Evolutionary conservation across 1,140 invertebrate genomes (phyloP).

Genomic region (Brachionus paranguensis): DNA sequence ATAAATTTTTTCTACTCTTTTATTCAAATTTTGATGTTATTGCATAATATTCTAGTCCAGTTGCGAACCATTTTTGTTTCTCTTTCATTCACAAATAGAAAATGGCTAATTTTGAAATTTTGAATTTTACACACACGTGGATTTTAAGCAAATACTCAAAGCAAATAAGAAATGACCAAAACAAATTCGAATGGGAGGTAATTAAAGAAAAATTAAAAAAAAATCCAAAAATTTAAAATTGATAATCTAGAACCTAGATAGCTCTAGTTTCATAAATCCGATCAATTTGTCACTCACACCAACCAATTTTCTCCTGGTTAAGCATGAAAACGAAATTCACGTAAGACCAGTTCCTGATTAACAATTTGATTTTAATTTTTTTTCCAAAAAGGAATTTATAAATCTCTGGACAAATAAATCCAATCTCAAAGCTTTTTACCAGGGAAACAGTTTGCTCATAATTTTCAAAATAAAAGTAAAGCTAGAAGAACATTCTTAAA

Average conservation of each 20-base stretch:
- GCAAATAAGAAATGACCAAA: not conserved
- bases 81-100: not conserved
- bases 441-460: not conserved
- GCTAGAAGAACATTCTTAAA: not conserved
- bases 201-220: not conserved
- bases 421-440: not conserved
- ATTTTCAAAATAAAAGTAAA: constrained; percentile 1
- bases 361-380: not conserved
- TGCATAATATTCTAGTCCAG: not conserved
- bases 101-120: constrained; percentile 31
- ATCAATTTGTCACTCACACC: not conserved
- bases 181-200: not conserved
- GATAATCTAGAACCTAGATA: not conserved
- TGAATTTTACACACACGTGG: constrained; percentile 7
- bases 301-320: not conserved
- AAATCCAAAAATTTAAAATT: not conserved
- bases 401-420: not conserved
- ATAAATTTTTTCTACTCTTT: not conserved
- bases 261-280: not conserved
- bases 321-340: constrained; percentile 6
- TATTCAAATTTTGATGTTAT: not conserved
- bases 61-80: not conserved
- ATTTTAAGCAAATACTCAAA: not conserved
- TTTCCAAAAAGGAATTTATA: not conserved
- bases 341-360: not conserved